Base-by-base conservation (phyloP, 1,140 invertebrate genomes). In the Mamestra configurata region DNA sequence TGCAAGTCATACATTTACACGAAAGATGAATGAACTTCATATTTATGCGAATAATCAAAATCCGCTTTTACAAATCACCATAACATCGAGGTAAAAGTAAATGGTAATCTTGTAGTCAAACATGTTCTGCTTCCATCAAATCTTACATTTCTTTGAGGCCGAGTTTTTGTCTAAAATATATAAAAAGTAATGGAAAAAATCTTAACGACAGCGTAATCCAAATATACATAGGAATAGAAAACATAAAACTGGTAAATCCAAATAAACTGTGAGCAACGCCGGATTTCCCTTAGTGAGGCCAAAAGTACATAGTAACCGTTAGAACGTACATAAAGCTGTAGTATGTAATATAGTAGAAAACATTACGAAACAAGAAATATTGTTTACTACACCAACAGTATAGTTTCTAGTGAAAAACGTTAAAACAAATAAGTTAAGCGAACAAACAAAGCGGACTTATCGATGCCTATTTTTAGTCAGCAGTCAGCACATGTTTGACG, bases 401-500 rank as follows among this genome's bases (percentile, higher is more conserved):
- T 70, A 59, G 53, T 75, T 75, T 75, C 71, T 2, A 75, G 22
- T 59, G 71, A 75, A 75, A 57, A 43, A 43, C 13, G 40, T 37
- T 73, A 37, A 57, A 82, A 79, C 72, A 82, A 73, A 72, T 75
- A 79, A 37, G 51, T 59, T 75, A 13, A 4, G 53, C 53, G 40
- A 75, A 46, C 72, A 73, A 80, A 70, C 82, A 80, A 68, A 77
- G 78, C 66, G 51, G 22, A 80, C 22, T 78, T 61, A 66, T 66
- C 40, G 59, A 78, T n/a, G 53, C 8, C 53, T 78, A 83, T 83
- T 80, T 80, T 80, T 83, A 80, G 79, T 53, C 55, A 68, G 57
- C 78, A 80, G 79, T 53, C 55, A 68, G 57, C 78, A 79, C 79
- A 80, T 77, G 79, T 71, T 49, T 77, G 37, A 75, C 57, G 27